Conservation (phyloP, 2,797 vertebrate genomes). For the Sylvilagus floridanus region DNA sequence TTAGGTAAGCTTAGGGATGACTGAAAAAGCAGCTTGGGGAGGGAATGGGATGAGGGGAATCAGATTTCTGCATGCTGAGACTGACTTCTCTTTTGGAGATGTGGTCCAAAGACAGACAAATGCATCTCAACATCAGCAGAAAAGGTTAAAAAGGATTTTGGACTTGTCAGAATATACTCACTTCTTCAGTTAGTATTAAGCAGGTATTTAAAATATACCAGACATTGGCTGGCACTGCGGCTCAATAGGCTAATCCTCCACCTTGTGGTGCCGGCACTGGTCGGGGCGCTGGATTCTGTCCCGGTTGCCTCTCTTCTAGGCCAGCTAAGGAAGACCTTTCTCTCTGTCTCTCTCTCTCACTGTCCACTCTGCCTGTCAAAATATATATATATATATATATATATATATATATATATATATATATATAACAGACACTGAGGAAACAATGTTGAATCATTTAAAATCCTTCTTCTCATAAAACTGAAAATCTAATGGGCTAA, state of each 20-base stretch:
- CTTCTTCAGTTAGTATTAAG: slow-evolving; percentile 58
- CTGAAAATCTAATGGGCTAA: slow-evolving; percentile 17
- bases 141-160: slow-evolving; percentile 59
- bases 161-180: slow-evolving; percentile 36
- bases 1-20: neutral
- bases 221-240: neutral
- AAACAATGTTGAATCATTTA: slow-evolving; percentile 32
- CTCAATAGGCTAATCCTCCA: no score
- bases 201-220: neutral
- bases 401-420: no score
- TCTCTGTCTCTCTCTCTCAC: no score
- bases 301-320: no score
- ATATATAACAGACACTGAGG: neutral
- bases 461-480: slow-evolving; percentile 34
- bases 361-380: no score
- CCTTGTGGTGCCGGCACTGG: no score
- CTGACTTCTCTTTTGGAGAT: slow-evolving; percentile 44
- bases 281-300: no score
- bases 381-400: no score
- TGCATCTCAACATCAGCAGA: slow-evolving; percentile 5
- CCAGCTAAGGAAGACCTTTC: no score
- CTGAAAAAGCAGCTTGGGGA: neutral
- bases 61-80: slow-evolving; percentile 38
- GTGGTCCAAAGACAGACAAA: slow-evolving; percentile 25
- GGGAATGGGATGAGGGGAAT: neutral